A percentile compares a stretch with the other conserved stretches of the same genome.
Evolutionary conservation across 1,140 invertebrate genomes (phyloP).

Genomic region (Cyrtorhinus lividipennis): DNA sequence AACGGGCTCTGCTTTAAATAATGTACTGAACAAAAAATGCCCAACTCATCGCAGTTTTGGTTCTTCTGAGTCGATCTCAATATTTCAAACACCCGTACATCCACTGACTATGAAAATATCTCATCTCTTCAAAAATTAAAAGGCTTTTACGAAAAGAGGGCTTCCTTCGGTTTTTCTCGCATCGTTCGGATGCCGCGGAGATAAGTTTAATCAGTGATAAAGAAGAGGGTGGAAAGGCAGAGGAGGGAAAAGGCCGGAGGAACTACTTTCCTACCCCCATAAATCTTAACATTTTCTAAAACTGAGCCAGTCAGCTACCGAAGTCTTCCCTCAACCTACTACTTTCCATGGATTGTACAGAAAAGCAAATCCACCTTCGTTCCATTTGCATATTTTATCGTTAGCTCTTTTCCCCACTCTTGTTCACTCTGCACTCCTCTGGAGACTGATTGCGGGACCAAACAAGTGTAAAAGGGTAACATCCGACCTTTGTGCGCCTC

Average conservation of each 20-base stretch:
- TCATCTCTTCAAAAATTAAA: conserved; percentile 4
- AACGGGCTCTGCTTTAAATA: no score
- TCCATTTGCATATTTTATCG: conserved; percentile 7
- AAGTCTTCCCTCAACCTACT: background rate
- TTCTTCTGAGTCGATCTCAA: no score
- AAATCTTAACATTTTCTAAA: conserved; percentile 2
- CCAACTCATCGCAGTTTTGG: no score
- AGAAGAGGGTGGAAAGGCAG: background rate
- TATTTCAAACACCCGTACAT: no score
- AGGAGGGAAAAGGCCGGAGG: background rate
- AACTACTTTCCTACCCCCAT: background rate
- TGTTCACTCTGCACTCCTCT: background rate
- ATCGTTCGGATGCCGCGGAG: background rate
- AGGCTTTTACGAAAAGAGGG: background rate
- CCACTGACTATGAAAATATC: no score
- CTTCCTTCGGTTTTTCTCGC: background rate
- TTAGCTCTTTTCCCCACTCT: background rate
- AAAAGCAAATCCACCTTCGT: conserved; percentile 4
- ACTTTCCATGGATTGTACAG: background rate
- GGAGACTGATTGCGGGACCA: background rate
- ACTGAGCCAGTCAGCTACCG: background rate
- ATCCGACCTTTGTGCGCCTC: background rate
- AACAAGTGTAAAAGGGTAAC: background rate
- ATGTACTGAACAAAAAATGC: no score
- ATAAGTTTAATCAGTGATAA: background rate